A percentile compares a stretch with the other conserved stretches of the same genome.
Evolutionary conservation across 2,888 invertebrate species (phyloP).

Genomic region (Boloria selene): DNA sequence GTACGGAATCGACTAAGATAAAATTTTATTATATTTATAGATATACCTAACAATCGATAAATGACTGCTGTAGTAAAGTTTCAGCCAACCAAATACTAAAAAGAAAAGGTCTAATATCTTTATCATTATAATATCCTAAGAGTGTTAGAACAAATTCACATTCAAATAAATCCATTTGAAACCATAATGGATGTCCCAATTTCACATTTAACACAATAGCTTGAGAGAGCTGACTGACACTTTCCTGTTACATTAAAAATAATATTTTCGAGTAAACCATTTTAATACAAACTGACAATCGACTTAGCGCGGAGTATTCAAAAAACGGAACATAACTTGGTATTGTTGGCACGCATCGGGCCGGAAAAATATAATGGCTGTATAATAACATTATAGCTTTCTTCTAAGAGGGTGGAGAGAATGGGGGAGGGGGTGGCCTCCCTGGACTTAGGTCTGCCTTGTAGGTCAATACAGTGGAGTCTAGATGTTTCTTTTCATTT

Average conservation of each 20-base stretch:
- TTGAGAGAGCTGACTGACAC: slow-evolving; percentile 10
- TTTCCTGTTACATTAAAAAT: slow-evolving; percentile 22
- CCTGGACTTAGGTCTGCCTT: slow-evolving; percentile 18
- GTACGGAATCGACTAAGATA: too few relatives aligned
- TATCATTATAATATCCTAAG: too few relatives aligned
- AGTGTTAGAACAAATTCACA: background rate
- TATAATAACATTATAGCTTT: slow-evolving; percentile 48
- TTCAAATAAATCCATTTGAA: background rate
- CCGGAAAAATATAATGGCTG: slow-evolving; percentile 49
- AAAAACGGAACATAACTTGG: slow-evolving; percentile 29
- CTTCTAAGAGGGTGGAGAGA: slow-evolving; percentile 29
- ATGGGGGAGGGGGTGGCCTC: slow-evolving; percentile 24
- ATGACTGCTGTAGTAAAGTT: too few relatives aligned
- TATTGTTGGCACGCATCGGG: slow-evolving; percentile 39
- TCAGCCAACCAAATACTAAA: too few relatives aligned
- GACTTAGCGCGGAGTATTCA: slow-evolving; percentile 29
- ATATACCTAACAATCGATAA: too few relatives aligned
- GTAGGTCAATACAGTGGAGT: slow-evolving; percentile 19
- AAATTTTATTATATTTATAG: too few relatives aligned
- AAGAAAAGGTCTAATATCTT: too few relatives aligned
- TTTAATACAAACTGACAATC: slow-evolving; percentile 35
- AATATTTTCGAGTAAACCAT: slow-evolving; percentile 17
- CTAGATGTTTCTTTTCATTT: slow-evolving; percentile 25
- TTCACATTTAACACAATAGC: background rate
- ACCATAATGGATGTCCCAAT: background rate